phyloP scores from a whole-genome alignment of 2,888 invertebrate species.

The Vannuccia rotundouncinata region DNA sequence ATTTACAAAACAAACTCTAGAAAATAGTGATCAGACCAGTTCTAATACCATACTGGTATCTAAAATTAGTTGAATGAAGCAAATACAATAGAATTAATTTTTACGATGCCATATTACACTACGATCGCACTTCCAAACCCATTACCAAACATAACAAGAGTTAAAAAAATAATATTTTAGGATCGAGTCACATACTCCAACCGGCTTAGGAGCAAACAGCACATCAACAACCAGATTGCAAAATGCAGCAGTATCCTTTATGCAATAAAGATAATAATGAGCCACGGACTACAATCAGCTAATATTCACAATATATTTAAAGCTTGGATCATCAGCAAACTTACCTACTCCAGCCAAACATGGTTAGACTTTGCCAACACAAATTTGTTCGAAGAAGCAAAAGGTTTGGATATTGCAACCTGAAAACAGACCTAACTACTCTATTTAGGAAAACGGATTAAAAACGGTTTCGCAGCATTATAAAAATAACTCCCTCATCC shows the following conservation, averaged over 20 bases:
- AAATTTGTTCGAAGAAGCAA: background rate
- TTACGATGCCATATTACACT: too few relatives aligned
- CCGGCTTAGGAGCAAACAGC: background rate
- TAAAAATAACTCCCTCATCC: background rate
- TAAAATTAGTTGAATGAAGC: background rate
- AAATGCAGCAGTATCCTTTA: background rate
- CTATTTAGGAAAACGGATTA: background rate
- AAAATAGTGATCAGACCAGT: too few relatives aligned
- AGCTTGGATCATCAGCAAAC: background rate
- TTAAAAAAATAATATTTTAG: background rate
- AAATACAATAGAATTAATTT: too few relatives aligned
- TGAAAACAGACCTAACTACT: background rate
- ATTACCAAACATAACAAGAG: background rate
- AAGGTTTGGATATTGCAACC: background rate
- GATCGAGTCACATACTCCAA: background rate
- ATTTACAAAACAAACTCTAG: background rate
- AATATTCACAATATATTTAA: background rate
- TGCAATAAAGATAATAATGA: background rate
- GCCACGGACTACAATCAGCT: background rate
- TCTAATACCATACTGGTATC: background rate
- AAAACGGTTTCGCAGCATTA: background rate
- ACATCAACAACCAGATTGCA: background rate
- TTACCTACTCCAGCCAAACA: slow-evolving; percentile 2
- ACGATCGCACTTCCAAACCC: too few relatives aligned
- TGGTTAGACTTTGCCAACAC: background rate